Evolutionary conservation across 2,113 vertebrate species (phyloP).

Genomic region (Peromyscus polionotus): DNA sequence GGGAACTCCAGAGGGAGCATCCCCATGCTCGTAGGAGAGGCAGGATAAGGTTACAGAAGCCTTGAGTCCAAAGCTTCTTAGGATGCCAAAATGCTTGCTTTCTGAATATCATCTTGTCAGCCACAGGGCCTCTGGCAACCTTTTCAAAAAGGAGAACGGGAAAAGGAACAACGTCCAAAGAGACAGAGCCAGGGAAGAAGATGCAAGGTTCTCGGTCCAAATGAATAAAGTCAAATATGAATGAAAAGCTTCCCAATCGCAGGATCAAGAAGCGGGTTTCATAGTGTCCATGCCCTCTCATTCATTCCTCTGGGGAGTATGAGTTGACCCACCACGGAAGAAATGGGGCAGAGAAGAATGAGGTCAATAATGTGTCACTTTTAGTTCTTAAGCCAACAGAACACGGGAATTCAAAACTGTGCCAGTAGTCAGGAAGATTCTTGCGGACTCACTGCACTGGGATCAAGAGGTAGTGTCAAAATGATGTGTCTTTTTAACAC

Average conservation of each 20-base stretch:
- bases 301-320: neutral
- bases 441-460: too few species aligned
- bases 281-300: neutral
- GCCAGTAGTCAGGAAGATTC: neutral
- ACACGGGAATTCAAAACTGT: too few species aligned
- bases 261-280: neutral
- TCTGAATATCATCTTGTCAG: neutral
- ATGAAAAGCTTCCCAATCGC: neutral
- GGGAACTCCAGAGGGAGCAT: neutral
- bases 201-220: neutral
- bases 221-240: neutral
- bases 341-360: neutral
- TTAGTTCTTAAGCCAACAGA: neutral
- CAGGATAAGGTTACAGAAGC: neutral
- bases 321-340: neutral
- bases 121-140: neutral
- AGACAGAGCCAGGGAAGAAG: neutral
- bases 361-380: neutral
- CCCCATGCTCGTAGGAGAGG: neutral
- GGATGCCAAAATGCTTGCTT: neutral
- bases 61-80: neutral
- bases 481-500: neutral
- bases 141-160: neutral
- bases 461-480: neutral
- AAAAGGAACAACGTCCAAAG: neutral